Percentiles rank a stretch among this genome's conserved stretches.
Conservation (phyloP, 2,888 invertebrate species). For the Maniola hyperantus region DNA sequence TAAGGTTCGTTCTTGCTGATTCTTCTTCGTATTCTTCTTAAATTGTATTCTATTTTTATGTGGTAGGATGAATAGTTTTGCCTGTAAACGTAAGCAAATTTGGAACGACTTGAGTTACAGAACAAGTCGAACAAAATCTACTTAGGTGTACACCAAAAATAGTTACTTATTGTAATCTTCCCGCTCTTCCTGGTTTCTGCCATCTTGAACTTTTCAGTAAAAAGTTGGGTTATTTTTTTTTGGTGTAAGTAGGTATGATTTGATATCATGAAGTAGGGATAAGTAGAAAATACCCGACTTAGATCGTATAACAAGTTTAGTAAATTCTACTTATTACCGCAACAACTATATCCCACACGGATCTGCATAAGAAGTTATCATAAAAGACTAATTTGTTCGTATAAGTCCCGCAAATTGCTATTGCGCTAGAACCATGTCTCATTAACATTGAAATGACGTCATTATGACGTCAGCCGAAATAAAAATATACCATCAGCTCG, state of each 20-base stretch:
- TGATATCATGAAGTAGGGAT: conserved; percentile 29
- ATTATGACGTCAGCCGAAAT: too few relatives aligned
- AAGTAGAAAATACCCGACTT: conserved; percentile 44
- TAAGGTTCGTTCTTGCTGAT: not conserved
- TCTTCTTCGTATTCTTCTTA: not conserved
- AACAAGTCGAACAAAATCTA: conserved; percentile 47
- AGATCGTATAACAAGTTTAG: conserved; percentile 34
- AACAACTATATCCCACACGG: conserved; percentile 21
- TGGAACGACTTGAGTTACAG: conserved; percentile 41
- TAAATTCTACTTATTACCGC: conserved; percentile 45
- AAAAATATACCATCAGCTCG: too few relatives aligned
- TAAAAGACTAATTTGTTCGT: too few relatives aligned
- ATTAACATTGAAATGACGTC: too few relatives aligned
- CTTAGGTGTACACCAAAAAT: conserved; percentile 38
- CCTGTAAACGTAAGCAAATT: conserved; percentile 42
- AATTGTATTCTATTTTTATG: not conserved
- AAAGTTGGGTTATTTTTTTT: not conserved
- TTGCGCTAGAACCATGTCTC: too few relatives aligned
- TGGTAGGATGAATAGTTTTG: conserved; percentile 11
- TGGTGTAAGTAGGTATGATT: not conserved
- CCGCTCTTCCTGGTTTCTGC: not conserved
- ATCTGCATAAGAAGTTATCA: not conserved
- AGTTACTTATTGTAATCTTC: too few relatives aligned
- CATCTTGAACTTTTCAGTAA: not conserved
- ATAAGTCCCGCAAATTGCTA: too few relatives aligned